Evolutionary conservation across 2,888 invertebrate species (phyloP), one percentile per base, ranked within the genome.

Genomic region (Noctua janthina): DNA sequence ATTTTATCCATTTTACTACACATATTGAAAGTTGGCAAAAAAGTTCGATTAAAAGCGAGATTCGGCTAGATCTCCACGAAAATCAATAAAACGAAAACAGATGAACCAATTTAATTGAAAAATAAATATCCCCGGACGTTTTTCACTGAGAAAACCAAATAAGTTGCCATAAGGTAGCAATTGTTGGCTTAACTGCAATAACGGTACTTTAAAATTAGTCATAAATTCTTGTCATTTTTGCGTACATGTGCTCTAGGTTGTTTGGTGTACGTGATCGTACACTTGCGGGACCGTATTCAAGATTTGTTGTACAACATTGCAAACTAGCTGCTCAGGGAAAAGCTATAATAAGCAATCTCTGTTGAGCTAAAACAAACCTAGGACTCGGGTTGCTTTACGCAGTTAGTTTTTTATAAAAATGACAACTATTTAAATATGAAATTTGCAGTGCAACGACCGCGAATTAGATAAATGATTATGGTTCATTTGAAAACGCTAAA

Each of bases 161-260:
- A 74, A 35, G 46, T 71, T 49, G 49, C 20, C 74, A 74, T 46
- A 39, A 51, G 15, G 43, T 43, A 73, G 23, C 46, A 43, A 76
- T 69, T 46, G 85, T 67, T 75, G 76, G 66, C 76, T 62, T 67
- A 74, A 86, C 49, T 54, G 56, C 46, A 74, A 82, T 66, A 74
- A 69, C 59, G 39, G n/a, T 72, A 46, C 46, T 74, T 77, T 74
- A 64, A 76, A 82, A 82, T 29, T 62, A 49, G 72, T 75, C 64
- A 59, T 77, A 77, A 72, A 85, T 85, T 64, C 66, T 49, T 68
- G 67, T 69, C 13, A 68, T 59, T 82, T 82, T 82, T 62, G 39
- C 51, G 54, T 75, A 29, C 23, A 69, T 74, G 54, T 39, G 39
- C 35, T 69, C 59, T 71, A 62, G 15, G 64, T 64, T 35, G 35